Percentiles rank a stretch among this genome's conserved stretches.
phyloP scores from a whole-genome alignment of 2,797 vertebrate genomes.

The Phalanger gymnotis region DNA sequence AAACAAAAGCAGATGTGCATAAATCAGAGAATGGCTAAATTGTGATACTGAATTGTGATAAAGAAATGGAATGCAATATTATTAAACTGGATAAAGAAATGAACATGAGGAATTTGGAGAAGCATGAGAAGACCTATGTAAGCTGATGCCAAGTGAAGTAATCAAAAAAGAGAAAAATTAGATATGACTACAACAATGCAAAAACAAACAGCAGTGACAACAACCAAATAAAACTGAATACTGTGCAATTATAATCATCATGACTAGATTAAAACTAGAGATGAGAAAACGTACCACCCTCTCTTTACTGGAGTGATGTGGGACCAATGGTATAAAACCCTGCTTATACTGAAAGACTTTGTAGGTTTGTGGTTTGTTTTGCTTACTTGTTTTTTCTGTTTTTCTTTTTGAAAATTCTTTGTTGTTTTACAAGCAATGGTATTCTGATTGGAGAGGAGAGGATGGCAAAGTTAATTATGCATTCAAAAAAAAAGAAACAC shows the following conservation, averaged over 20 bases:
- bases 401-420: not conserved
- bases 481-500: too few species aligned
- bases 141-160: not conserved
- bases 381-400: not conserved
- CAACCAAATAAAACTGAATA: not conserved
- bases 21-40: not conserved
- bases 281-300: not conserved
- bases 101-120: not conserved
- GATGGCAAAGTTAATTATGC: not conserved
- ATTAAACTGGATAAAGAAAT: not conserved
- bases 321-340: not conserved
- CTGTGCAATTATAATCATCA: not conserved
- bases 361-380: not conserved
- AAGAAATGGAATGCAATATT: not conserved
- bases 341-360: not conserved
- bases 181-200: not conserved
- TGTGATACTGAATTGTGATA: not conserved
- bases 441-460: not conserved
- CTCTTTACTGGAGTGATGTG: not conserved
- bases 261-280: not conserved
- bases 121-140: not conserved
- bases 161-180: not conserved
- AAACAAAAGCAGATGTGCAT: not conserved
- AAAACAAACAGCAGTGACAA: not conserved
- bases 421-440: not conserved